Evolutionary conservation across 2,888 invertebrate species (phyloP).

Genomic region (Tinea pellionella): DNA sequence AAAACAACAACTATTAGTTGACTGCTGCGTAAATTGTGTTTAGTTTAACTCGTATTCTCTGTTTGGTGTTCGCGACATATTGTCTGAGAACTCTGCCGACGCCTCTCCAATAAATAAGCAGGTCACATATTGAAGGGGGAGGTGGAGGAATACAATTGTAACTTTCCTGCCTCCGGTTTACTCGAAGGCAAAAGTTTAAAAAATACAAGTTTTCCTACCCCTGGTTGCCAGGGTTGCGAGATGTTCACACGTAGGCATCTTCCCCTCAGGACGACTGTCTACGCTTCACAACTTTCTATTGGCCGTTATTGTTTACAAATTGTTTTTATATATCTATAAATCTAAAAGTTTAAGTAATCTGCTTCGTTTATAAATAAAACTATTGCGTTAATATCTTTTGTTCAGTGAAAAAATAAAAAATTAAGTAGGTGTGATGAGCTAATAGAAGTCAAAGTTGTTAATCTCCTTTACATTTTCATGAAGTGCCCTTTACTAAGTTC

Average conservation of each 20-base stretch:
- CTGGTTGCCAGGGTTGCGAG: slow-evolving; percentile 23
- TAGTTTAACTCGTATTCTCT: slow-evolving; percentile 32
- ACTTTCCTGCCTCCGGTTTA: slow-evolving; percentile 58
- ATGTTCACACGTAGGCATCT: slow-evolving; percentile 19
- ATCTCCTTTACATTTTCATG: slow-evolving; percentile 47
- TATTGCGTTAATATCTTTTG: no score
- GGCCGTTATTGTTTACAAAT: neutral
- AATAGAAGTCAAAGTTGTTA: slow-evolving; percentile 53
- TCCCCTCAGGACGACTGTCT: neutral
- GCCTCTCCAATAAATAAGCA: slow-evolving; percentile 67
- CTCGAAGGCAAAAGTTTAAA: slow-evolving; percentile 64
- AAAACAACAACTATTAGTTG: slow-evolving; percentile 9
- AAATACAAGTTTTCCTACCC: slow-evolving; percentile 59
- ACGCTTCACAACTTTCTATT: neutral
- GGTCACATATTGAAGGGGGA: slow-evolving; percentile 67
- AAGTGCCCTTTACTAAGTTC: slow-evolving; percentile 50
- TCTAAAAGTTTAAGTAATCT: neutral
- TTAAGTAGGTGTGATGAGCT: neutral
- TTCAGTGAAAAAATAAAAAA: neutral
- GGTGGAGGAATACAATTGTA: slow-evolving; percentile 65
- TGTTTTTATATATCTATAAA: neutral
- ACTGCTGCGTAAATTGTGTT: slow-evolving; percentile 42
- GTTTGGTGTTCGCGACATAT: slow-evolving; percentile 50
- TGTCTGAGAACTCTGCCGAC: slow-evolving; percentile 64
- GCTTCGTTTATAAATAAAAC: neutral